These are phyloP conservation scores for Burhinus bistriatus DNA, from an alignment of 2,113 vertebrate genomes.

Conservation along the genomic window DNA sequence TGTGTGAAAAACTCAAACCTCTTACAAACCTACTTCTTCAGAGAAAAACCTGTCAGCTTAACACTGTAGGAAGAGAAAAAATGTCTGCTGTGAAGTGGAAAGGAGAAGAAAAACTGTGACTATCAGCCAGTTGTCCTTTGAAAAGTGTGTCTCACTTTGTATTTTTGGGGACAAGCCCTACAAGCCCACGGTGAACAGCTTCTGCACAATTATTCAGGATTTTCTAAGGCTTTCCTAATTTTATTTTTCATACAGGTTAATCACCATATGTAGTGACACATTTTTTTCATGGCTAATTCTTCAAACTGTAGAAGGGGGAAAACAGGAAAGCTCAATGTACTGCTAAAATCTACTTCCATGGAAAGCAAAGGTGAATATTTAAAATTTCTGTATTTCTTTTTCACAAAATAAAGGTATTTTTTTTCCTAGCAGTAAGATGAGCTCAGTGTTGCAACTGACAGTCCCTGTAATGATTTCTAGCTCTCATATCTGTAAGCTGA, in stretches of 20 bases:
- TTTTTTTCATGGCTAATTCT: not conserved
- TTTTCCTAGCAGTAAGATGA: conserved; percentile 77
- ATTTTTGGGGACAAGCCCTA: not conserved
- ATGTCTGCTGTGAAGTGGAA: not conserved
- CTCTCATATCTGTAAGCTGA: conserved; percentile 63
- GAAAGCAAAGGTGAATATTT: conserved; percentile 10
- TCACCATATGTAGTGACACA: not conserved
- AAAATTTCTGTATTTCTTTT: conserved; percentile 22
- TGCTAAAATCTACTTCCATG: not conserved
- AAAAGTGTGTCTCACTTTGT: not conserved
- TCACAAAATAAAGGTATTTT: not conserved
- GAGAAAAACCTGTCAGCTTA: not conserved
- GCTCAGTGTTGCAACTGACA: conserved; percentile 83
- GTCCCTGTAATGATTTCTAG: conserved; percentile 76
- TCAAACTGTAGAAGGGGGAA: not conserved
- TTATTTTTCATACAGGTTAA: not conserved
- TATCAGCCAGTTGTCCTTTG: not conserved
- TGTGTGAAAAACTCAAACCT: not conserved
- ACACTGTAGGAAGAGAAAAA: not conserved
- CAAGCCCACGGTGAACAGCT: not conserved
- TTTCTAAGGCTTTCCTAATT: not conserved
- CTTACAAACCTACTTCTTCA: not conserved
- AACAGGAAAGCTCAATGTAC: not conserved
- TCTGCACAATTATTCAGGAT: not conserved
- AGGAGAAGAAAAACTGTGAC: not conserved